phyloP scores from a whole-genome alignment of 1,140 invertebrate species.

The Danaus plexippus region DNA sequence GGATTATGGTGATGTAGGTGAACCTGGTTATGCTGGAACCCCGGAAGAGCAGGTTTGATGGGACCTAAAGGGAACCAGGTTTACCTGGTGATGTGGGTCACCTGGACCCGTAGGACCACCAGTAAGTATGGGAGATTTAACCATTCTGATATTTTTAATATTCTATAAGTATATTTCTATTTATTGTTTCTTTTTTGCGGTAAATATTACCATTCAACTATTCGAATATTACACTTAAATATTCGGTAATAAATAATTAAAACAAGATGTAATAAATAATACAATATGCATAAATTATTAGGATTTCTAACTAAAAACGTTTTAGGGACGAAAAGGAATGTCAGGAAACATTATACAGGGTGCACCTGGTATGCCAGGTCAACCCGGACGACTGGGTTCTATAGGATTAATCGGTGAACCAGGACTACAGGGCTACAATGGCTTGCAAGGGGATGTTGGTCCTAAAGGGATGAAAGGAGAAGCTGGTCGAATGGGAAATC shows the following conservation, averaged over 20 bases:
- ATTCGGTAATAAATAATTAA: too few relatives aligned
- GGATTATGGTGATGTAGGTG: slow-evolving; percentile 62
- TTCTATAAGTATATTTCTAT: too few relatives aligned
- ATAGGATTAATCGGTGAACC: slow-evolving; percentile 69
- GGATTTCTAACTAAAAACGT: slow-evolving; percentile 4
- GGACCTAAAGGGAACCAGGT: slow-evolving; percentile 49
- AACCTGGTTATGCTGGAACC: slow-evolving; percentile 61
- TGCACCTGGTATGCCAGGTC: slow-evolving; percentile 62
- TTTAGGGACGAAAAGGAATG: slow-evolving; percentile 56
- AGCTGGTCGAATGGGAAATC: slow-evolving; percentile 52
- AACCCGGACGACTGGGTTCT: slow-evolving; percentile 60
- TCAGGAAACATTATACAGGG: slow-evolving; percentile 49
- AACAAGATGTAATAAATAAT: too few relatives aligned
- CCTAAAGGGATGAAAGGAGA: slow-evolving; percentile 68
- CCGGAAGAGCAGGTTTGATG: slow-evolving; percentile 35
- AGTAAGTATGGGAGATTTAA: slow-evolving; percentile 33
- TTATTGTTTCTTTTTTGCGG: too few relatives aligned
- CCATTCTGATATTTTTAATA: too few relatives aligned
- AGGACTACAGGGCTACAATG: slow-evolving; percentile 61
- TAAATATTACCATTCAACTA: too few relatives aligned
- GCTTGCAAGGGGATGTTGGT: slow-evolving; percentile 62
- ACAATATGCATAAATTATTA: too few relatives aligned
- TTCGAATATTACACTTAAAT: too few relatives aligned
- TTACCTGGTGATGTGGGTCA: slow-evolving; percentile 63
- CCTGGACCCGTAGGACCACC: slow-evolving; percentile 64